Base-by-base conservation (phyloP, 2,113 vertebrate species). In the Lagopus leucura region DNA sequence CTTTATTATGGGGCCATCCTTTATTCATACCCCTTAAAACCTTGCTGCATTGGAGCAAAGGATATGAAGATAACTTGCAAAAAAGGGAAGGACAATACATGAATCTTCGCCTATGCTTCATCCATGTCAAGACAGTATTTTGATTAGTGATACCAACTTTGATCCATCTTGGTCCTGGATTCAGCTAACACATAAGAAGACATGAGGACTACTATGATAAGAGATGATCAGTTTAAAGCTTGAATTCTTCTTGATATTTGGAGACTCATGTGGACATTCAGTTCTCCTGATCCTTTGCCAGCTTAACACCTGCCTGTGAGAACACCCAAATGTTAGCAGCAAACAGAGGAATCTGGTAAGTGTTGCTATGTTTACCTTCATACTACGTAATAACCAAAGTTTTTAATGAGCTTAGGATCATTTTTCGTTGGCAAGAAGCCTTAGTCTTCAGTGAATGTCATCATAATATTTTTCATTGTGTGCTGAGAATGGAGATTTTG, bases 301-400 rank as follows among this genome's bases (percentile, higher is more conserved):
- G 43, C 47, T 73, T 45, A 78, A 72, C 63, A 83, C 69, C 80
- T 69, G 47, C 57, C 48, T 87, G 22, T 88, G 43, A 74, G 86
- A 86, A 54, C 17, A 86, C 21, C 34, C 47, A 66, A 30, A 60
- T 90, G 40, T 69, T 73, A 40, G 36, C 89, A 86, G 43, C 57
- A 14, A 7, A 27, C 16, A 10, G 78, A 80, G 16, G 40, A 66
- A 77, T 85, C 48, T 89, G 90, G 96, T 95, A 87, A 94, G 93
- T 82, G 42, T 87, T 89, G 30, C 27, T 65, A 2, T 65, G 24
- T 85, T 92, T 87, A 65, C 45, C 20, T 73, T 82, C 43, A 65
- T 66, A 71, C 21, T 57, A 4, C 48, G 8, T 78, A 58, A 30
- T 71, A 74, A 63, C 32, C 82, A 24, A n/a, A 87, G 14, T 52